phyloP scores from a whole-genome alignment of 2,888 invertebrate species.

The Pristionchus maxplancki region DNA sequence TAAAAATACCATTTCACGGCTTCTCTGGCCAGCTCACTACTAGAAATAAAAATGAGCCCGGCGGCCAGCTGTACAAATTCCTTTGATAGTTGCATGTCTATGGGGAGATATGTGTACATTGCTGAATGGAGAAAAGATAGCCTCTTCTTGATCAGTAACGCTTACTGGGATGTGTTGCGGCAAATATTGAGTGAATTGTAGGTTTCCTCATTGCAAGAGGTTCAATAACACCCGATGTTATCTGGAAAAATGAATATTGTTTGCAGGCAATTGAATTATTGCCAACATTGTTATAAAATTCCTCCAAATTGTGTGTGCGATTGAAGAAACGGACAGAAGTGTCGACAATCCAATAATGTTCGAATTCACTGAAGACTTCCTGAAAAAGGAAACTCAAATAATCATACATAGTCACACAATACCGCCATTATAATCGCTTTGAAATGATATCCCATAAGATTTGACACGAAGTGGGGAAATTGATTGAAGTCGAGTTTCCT shows the following conservation, averaged over 20 bases:
- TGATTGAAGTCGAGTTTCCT: constrained; percentile 8
- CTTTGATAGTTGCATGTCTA: background rate
- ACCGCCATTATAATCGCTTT: constrained; percentile 52
- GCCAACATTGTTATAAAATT: constrained; percentile 9
- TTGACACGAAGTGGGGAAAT: background rate
- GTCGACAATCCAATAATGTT: constrained; percentile 33
- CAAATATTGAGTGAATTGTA: constrained; percentile 23
- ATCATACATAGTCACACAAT: too few relatives aligned
- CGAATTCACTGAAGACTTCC: constrained; percentile 43
- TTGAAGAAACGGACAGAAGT: constrained; percentile 49
- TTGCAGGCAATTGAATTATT: background rate
- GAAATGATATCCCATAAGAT: constrained; percentile 45
- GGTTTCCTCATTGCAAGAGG: constrained; percentile 15
- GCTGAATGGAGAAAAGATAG: background rate
- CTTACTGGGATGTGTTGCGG: constrained; percentile 3
- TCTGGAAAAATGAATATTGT: background rate
- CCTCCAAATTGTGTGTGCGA: background rate
- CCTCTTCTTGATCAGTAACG: background rate
- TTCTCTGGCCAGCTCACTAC: constrained; percentile 19
- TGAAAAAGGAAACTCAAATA: background rate
- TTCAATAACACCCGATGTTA: constrained; percentile 12
- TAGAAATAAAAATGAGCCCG: background rate
- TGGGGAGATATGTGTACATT: constrained; percentile 45
- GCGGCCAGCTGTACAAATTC: background rate
- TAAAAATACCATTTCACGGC: constrained; percentile 42